phyloP scores from a whole-genome alignment of 2,797 vertebrate species.

The Danio albolineatus region DNA sequence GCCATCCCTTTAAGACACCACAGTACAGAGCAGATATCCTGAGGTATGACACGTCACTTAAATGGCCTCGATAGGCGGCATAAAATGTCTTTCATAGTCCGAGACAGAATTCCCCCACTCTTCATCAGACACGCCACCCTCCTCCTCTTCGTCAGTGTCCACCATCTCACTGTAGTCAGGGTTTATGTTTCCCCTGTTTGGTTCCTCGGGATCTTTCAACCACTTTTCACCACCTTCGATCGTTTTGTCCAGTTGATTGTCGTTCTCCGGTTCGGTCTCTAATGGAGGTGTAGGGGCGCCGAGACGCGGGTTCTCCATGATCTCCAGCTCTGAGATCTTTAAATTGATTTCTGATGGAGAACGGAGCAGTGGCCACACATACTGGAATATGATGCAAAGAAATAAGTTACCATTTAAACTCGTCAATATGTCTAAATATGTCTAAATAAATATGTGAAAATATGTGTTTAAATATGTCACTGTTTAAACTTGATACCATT shows the following conservation, averaged over 20 bases:
- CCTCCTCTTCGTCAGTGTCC: conserved; percentile 53
- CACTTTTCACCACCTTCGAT: conserved; percentile 9
- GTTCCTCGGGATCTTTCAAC: conserved; percentile 17
- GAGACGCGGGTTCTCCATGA: conserved; percentile 61
- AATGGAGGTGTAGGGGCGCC: not conserved
- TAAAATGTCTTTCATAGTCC: conserved; percentile 81
- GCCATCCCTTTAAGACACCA: not conserved
- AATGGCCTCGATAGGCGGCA: conserved; percentile 71
- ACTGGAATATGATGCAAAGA: conserved; percentile 11
- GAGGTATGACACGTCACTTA: conserved; percentile 4
- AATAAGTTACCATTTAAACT: no score
- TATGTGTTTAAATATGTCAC: no score
- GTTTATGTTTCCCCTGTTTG: not conserved
- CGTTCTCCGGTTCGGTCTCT: conserved; percentile 8
- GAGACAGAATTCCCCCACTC: conserved; percentile 56
- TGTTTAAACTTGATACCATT: no score
- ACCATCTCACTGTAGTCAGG: conserved; percentile 52
- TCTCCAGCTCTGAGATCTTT: conserved; percentile 71
- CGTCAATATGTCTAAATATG: no score
- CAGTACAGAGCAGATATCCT: not conserved
- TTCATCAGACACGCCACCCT: conserved; percentile 20
- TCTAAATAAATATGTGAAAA: no score
- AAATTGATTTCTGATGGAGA: conserved; percentile 57
- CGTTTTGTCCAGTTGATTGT: not conserved
- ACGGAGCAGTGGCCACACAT: conserved; percentile 20